Base-by-base conservation (phyloP, 2,113 vertebrate species). In the Anguilla rostrata region DNA sequence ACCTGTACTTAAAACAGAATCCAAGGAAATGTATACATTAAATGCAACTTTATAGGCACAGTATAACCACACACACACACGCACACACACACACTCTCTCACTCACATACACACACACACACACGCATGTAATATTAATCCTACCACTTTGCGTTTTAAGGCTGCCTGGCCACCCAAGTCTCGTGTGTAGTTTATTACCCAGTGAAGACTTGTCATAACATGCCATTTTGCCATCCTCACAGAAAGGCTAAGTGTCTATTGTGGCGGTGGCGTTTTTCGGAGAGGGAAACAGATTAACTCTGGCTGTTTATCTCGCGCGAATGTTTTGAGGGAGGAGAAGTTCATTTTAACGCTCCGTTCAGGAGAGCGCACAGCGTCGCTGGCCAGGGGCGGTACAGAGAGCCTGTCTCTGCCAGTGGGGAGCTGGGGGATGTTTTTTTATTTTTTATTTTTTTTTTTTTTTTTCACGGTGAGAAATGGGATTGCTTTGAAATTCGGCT, bases 401-500 rank as follows among this genome's bases (percentile, higher is more conserved):
- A 2, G 6, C 81, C n/a, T n/a, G 34, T 81, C 85, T 66, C 86
- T 83, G 86, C 81, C 79, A 40, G 86, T 78, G 86, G 43, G 43
- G 15, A 29, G 81, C 82, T 81, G 81, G 63, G 41, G 34, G 63
- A 78, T 87, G 56, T 87, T 83, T 87, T 34, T 34, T 34, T 34
- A 34, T 34, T 34, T 34, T 34, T 34, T 34, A 0, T 34, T 34
- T 34, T 34, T 34, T 34, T 34, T 34, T 34, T 34, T 34, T 34
- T 34, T 34, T 87, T 83, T 71, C 56, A 83, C 40, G 29, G 82
- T 83, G 40, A 6, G 43, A 83, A 83, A 83, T 83, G n/a, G 60
- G 86, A 49, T 78, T 39, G 40, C 81, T 83, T 87, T 78, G 86
- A 87, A 87, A 79, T 40, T 83, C 39, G 56, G 91, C 94, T n/a